phyloP scores from a whole-genome alignment of 2,888 invertebrate genomes.

The Pheosia gnoma region DNA sequence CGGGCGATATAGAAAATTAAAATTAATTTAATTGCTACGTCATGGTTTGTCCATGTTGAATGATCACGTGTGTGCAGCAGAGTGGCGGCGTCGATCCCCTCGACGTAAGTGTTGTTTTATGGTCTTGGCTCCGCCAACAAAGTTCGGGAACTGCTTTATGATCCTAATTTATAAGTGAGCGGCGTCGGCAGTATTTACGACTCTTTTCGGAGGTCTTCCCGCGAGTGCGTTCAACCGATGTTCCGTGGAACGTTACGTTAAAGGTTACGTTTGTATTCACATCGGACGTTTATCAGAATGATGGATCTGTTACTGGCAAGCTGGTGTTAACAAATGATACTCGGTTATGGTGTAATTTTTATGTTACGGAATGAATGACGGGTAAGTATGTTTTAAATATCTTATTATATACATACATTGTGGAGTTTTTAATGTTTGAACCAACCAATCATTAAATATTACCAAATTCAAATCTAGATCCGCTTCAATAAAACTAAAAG shows the following conservation, averaged over 20 bases:
- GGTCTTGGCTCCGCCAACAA: conserved; percentile 80
- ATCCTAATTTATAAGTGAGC: conserved; percentile 84
- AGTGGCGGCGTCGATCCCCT: conserved; percentile 58
- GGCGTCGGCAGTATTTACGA: conserved; percentile 77
- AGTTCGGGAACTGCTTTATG: conserved; percentile 83
- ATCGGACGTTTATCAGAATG: conserved; percentile 9
- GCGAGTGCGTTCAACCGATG: conserved; percentile 68
- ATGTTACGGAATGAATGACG: not conserved
- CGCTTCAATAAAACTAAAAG: too few relatives aligned
- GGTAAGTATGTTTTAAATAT: too few relatives aligned
- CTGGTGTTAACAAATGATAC: too few relatives aligned
- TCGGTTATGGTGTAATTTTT: not conserved
- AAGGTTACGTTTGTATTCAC: conserved; percentile 12
- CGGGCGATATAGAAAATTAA: not conserved
- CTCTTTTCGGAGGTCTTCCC: conserved; percentile 76
- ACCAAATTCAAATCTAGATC: too few relatives aligned
- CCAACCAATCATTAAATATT: too few relatives aligned
- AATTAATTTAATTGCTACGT: conserved; percentile 20
- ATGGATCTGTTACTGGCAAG: not conserved
- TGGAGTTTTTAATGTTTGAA: too few relatives aligned
- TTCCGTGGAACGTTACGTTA: not conserved
- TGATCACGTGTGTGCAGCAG: conserved; percentile 61
- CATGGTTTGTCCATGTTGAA: conserved; percentile 64
- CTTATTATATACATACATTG: too few relatives aligned
- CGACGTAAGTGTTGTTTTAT: conserved; percentile 78